Conservation (phyloP, 2,888 invertebrate species). For the Drosophila birchii region DNA sequence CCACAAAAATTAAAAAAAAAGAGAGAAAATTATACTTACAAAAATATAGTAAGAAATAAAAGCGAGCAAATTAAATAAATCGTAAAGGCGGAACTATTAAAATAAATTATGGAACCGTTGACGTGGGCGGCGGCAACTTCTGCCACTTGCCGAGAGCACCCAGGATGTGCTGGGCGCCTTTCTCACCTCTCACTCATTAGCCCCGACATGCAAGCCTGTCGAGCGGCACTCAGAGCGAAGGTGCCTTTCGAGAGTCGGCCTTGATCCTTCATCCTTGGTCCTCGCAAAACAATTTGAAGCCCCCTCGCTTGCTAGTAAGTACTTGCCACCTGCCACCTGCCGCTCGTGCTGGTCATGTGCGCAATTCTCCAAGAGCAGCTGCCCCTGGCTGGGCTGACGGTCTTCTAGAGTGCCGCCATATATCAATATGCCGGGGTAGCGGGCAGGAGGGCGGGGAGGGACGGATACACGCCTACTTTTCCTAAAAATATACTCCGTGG, state of each 20-base stretch:
- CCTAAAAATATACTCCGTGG: constrained; percentile 61
- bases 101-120: constrained; percentile 75
- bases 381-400: constrained; percentile 26
- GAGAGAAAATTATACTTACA: constrained; percentile 51
- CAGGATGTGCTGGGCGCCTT: neutral
- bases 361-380: constrained; percentile 52
- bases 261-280: constrained; percentile 2
- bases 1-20: neutral
- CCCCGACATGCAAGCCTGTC: constrained; percentile 18
- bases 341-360: constrained; percentile 63
- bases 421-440: constrained; percentile 54
- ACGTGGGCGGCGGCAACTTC: constrained; percentile 50
- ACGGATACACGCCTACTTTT: constrained; percentile 62
- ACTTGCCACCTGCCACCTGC: constrained; percentile 5
- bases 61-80: constrained; percentile 62
- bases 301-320: neutral
- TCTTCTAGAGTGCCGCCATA: constrained; percentile 53
- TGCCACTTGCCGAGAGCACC: constrained; percentile 20
- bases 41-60: constrained; percentile 31
- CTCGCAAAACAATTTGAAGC: neutral
- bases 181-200: neutral
- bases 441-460: constrained; percentile 3
- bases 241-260: neutral
- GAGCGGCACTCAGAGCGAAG: constrained; percentile 21
- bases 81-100: constrained; percentile 75